These are phyloP conservation scores for Phallusia fumigata DNA, from an alignment of 23 tunicate genomes.

Conservation along the genomic window DNA sequence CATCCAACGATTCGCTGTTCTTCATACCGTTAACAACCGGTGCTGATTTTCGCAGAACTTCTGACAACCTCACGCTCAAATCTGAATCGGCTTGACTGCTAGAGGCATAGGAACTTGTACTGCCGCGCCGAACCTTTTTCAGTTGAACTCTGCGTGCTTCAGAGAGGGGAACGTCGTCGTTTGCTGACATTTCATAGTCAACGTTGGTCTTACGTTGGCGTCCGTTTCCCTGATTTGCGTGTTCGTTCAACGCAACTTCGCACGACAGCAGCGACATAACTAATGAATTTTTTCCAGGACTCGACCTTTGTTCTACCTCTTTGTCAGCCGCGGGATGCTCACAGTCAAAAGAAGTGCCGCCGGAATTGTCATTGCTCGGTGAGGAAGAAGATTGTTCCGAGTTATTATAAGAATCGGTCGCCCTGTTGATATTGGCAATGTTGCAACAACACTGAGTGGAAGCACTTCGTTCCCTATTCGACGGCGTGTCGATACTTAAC, in stretches of 20 bases:
- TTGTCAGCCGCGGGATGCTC: background rate
- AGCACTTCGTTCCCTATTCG: background rate
- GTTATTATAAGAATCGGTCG: background rate
- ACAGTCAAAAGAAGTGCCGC: background rate
- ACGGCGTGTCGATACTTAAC: background rate
- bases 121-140: background rate
- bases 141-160: background rate
- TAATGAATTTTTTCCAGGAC: background rate
- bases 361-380: conserved; percentile 11
- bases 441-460: background rate
- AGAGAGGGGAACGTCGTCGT: no score
- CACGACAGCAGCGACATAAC: background rate
- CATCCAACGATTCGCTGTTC: background rate
- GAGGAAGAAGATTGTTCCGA: background rate
- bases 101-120: background rate
- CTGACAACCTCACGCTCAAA: background rate
- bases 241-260: background rate
- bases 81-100: background rate
- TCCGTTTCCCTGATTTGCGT: background rate
- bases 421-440: background rate
- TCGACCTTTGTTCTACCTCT: background rate
- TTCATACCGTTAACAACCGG: background rate
- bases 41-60: background rate
- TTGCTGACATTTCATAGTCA: no score
- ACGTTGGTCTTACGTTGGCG: no score